A percentile compares a stretch with the other conserved stretches of the same genome.
Conservation (phyloP, 2,888 invertebrate species). For the Sesamia inferens region DNA sequence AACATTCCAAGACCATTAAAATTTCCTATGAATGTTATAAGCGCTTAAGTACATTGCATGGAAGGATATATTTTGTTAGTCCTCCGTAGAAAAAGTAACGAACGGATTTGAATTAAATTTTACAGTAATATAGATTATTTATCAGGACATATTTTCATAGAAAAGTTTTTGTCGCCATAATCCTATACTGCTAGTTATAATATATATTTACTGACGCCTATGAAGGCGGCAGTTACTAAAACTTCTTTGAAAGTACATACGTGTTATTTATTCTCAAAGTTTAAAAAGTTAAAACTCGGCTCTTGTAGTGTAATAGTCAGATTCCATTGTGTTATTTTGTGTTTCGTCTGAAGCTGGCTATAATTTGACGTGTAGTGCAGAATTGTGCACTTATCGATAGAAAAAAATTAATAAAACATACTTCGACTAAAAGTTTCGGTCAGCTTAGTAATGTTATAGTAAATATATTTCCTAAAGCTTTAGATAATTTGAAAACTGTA, state of each 20-base stretch:
- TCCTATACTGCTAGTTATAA: too few species aligned
- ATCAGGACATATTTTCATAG: too few species aligned
- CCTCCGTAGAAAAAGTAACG: too few species aligned
- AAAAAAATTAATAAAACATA: background rate
- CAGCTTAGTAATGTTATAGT: background rate
- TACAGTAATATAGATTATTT: too few species aligned
- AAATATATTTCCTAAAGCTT: too few species aligned
- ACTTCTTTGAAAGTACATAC: too few species aligned
- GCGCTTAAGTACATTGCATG: too few species aligned
- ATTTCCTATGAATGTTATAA: background rate
- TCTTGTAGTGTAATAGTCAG: conserved; percentile 5
- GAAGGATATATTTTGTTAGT: too few species aligned
- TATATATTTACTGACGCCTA: background rate
- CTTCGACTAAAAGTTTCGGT: background rate
- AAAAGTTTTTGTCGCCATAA: too few species aligned
- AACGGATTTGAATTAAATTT: too few species aligned
- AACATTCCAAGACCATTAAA: background rate
- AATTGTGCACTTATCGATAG: conserved; percentile 2
- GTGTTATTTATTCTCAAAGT: too few species aligned
- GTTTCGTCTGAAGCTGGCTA: background rate
- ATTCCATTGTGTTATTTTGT: conserved; percentile 31
- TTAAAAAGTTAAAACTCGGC: background rate
- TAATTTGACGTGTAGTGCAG: conserved; percentile 24
- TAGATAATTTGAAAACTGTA: too few species aligned
- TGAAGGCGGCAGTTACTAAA: background rate